Percentiles rank a stretch among this genome's conserved stretches.
Evolutionary conservation across 2,888 invertebrate species (phyloP).

Genomic region (Tetragonisca angustula): DNA sequence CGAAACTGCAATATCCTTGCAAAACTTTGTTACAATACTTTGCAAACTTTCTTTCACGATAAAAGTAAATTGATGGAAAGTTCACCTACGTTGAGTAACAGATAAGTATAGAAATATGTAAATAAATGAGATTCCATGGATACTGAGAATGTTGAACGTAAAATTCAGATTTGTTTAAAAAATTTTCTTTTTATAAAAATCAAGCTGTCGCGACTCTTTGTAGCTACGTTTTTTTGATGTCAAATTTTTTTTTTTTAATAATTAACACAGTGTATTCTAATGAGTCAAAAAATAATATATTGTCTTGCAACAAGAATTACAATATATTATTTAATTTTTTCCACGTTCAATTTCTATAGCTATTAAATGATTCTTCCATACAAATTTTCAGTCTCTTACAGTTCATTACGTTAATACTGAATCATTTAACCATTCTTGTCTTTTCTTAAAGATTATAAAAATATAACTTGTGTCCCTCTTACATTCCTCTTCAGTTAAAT

Average conservation of each 20-base stretch:
- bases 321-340: neutral
- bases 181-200: neutral
- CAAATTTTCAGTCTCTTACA: neutral
- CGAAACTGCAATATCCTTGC: neutral
- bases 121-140: neutral
- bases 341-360: neutral
- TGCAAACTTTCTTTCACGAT: neutral
- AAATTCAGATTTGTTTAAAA: neutral
- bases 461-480: neutral
- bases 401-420: neutral
- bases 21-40: neutral
- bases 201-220: neutral
- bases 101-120: neutral
- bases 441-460: neutral
- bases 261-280: neutral
- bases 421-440: neutral
- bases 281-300: neutral
- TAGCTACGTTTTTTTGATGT: neutral
- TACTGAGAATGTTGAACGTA: neutral
- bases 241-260: neutral
- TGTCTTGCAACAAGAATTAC: neutral
- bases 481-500: neutral
- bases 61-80: neutral
- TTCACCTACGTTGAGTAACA: neutral
- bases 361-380: neutral